These are phyloP conservation scores for Idaea biselata DNA, from an alignment of 2,888 invertebrate genomes.

Conservation along the genomic window DNA sequence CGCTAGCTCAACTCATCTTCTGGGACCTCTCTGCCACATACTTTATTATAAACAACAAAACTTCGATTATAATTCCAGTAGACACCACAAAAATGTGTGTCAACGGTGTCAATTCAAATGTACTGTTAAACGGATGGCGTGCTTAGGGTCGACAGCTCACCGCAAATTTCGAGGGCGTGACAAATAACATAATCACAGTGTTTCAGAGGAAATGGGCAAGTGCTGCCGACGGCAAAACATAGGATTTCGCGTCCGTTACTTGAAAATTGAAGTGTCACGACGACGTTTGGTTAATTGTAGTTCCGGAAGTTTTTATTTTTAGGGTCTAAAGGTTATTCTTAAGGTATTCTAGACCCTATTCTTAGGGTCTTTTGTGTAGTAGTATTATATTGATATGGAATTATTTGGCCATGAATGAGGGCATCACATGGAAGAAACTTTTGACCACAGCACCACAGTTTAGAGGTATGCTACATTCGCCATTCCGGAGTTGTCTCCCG, in stretches of 20 bases:
- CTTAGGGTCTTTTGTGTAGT: too few relatives aligned
- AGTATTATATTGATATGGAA: too few relatives aligned
- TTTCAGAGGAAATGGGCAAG: conserved; percentile 26
- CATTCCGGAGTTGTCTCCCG: too few relatives aligned
- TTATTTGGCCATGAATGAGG: too few relatives aligned
- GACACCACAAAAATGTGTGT: conserved; percentile 32
- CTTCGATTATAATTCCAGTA: neutral
- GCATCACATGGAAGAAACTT: too few relatives aligned
- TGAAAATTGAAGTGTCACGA: conserved; percentile 27
- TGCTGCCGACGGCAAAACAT: conserved; percentile 6
- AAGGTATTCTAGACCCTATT: too few relatives aligned
- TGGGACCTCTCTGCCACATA: too few relatives aligned
- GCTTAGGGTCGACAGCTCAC: conserved; percentile 27
- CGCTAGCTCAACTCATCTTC: too few relatives aligned
- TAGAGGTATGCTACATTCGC: too few relatives aligned
- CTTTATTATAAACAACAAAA: neutral
- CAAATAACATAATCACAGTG: conserved; percentile 40
- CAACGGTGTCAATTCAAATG: conserved; percentile 27
- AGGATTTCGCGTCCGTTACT: conserved; percentile 24
- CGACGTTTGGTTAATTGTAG: neutral
- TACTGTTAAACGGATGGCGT: conserved; percentile 28
- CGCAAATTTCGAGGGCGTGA: conserved; percentile 58
- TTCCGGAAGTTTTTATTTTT: neutral
- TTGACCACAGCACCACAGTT: too few relatives aligned
- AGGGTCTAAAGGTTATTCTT: neutral